Base-by-base conservation (phyloP, 2,797 vertebrate species). In the Stomatorhinus walkeri region DNA sequence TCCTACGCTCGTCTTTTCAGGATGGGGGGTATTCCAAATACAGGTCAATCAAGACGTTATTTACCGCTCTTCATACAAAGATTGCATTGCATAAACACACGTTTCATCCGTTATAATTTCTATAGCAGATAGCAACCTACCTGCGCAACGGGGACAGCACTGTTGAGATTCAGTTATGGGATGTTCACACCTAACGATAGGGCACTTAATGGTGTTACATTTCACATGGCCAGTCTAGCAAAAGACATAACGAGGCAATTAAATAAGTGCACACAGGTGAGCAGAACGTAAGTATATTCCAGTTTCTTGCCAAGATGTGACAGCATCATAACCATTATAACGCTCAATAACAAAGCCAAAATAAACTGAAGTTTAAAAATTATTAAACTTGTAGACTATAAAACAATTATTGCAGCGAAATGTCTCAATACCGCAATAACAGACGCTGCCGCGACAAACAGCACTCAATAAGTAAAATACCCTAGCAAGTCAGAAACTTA, bases 141-240 rank as follows among this genome's bases (percentile, higher is more conserved):
- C 98, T 88, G 96, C 94, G 93, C 98, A 99, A 46, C 94, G 94
- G 0, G 97, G 97, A 90, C 98, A 99, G 91, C 98, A 99, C 91
- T 97, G 97, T 91, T 97, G 97, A 0, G 97, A 96, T 79, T 97
- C 96, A 0, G 94, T 95, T 56, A 98, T 93, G 0, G 97, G 97
- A 90, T 96, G 96, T 61, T 97, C 95, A 3, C 98, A 99, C 0
- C 94, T 93, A 91, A 97, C 92, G 28, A 95, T 93, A 0, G 98
- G 97, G 92, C 98, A 99, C 93, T 96, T 97, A 92, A 99, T 97
- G 28, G 95, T 95, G 94, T 93, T 97, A 90, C 97, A 98, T 91
- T 95, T 97, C 92, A 98, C 97, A 49, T 96, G 96, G 87, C 95
- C 95, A 56, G 92, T 94, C 97, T 96, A 88, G 56, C 61, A 88